Evolutionary conservation across 2,888 invertebrate species (phyloP).

Genomic region (Lepidochitona cinerea): DNA sequence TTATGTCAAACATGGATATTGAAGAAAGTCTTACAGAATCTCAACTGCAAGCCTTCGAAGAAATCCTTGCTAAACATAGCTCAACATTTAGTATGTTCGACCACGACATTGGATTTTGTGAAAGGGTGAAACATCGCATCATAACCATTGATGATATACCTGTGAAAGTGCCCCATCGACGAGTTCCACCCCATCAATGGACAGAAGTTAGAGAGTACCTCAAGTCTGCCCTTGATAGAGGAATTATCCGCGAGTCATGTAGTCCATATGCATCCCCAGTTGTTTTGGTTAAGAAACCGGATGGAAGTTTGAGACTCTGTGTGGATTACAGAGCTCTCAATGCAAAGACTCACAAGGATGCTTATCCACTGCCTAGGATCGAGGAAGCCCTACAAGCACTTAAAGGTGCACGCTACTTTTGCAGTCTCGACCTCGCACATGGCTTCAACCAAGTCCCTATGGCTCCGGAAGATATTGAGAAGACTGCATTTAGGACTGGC

Average conservation of each 20-base stretch:
- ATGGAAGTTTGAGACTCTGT: slow-evolving; percentile 34
- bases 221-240: slow-evolving; percentile 15
- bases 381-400: too few species aligned
- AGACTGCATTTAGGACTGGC: too few species aligned
- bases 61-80: background rate
- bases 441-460: too few species aligned
- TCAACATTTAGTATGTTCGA: slow-evolving; percentile 2
- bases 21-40: background rate
- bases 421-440: too few species aligned
- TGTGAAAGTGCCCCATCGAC: slow-evolving; percentile 16
- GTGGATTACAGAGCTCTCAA: slow-evolving; percentile 45
- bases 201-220: slow-evolving; percentile 28
- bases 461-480: too few species aligned
- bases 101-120: slow-evolving; percentile 13
- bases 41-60: background rate
- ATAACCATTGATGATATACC: slow-evolving; percentile 10
- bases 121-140: slow-evolving; percentile 8
- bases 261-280: slow-evolving; percentile 38
- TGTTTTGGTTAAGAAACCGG: slow-evolving; percentile 35
- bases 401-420: too few species aligned
- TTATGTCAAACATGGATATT: background rate
- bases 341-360: slow-evolving; percentile 35
- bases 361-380: slow-evolving; percentile 45
- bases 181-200: slow-evolving; percentile 26
- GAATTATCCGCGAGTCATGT: slow-evolving; percentile 15